Evolutionary conservation across 2,113 vertebrate genomes (phyloP), one percentile per base, ranked within the genome.

Genomic region (Salvelinus namaycush): DNA sequence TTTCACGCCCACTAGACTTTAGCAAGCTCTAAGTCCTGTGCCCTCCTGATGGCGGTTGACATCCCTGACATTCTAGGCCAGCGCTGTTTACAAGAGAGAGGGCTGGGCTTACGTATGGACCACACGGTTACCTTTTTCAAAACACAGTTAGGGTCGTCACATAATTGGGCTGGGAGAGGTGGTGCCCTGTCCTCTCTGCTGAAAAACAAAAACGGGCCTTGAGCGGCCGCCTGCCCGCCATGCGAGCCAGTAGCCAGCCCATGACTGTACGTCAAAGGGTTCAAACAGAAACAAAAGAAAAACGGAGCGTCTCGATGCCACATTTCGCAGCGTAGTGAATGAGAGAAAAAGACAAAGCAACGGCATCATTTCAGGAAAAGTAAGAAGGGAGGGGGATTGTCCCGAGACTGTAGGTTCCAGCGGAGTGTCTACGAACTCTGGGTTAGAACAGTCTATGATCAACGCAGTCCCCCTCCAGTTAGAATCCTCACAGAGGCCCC

Each of bases 41-140:
- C 22, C 22, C 29, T 26, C 11, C 4, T 20, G 27, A 59, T 73
- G 44, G 65, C 3, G 13, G 20, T 66, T 77, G 22, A 74, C 79
- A 76, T 81, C 67, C 62, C 51, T 68, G 69, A 72, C 57, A 79
- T 86, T 81, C 79, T 71, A 48, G 74, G 48, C 68, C 74, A 75
- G 65, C 22, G 22, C 68, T 76, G 79, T 86, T 83, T 79, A 79
- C 79, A 70, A 22, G 59, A 62, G 59, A 24, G 20, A 62, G 59
- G 18, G 54, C 18, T 27, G 64, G 70, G 59, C 18, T n/a, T 62
- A 24, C 5, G 2, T 24, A 62, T 62, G 16, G 39, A 54, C 51
- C 2, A n/a, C n/a, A n/a, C 16, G n/a, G 13, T 16, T 62, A 0
- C 13, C 59, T 3, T n/a, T 14, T 54, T 62, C n/a, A 62, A n/a